Evolutionary conservation across 2,797 vertebrate species (phyloP).

Genomic region (Podarcis siculus): DNA sequence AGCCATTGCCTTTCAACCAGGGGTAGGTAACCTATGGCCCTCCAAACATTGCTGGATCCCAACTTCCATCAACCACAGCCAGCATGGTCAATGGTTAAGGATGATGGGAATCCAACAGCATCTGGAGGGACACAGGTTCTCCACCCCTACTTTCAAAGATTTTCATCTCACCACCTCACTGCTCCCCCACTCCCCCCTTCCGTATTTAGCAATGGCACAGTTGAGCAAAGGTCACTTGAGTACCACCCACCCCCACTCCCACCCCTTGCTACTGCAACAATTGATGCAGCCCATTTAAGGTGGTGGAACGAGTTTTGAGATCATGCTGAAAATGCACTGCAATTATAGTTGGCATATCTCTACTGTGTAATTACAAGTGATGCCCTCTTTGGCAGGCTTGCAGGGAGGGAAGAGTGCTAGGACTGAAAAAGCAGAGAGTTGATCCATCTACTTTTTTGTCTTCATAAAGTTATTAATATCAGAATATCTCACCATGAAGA

Average conservation of each 20-base stretch:
- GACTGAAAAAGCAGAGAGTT: not conserved
- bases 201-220: too few species aligned
- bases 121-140: not conserved
- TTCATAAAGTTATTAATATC: not conserved
- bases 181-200: too few species aligned
- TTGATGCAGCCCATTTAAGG: not conserved
- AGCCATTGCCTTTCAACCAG: not conserved
- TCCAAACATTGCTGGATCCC: too few species aligned
- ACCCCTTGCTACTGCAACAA: not conserved
- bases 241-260: not conserved
- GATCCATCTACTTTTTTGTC: not conserved
- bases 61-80: too few species aligned
- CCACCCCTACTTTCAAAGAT: not conserved
- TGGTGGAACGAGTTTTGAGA: not conserved
- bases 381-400: not conserved
- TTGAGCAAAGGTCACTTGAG: too few species aligned
- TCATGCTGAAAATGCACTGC: not conserved
- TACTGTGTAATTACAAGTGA: rapidly evolving
- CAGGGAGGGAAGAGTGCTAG: not conserved
- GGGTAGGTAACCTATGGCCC: too few species aligned
- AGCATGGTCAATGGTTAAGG: too few species aligned
- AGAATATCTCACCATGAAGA: slow-evolving; percentile 29
- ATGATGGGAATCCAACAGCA: not conserved
- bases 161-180: not conserved
- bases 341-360: not conserved